Conservation (phyloP, 2,888 invertebrate genomes). For the Rhagonycha fulva region DNA sequence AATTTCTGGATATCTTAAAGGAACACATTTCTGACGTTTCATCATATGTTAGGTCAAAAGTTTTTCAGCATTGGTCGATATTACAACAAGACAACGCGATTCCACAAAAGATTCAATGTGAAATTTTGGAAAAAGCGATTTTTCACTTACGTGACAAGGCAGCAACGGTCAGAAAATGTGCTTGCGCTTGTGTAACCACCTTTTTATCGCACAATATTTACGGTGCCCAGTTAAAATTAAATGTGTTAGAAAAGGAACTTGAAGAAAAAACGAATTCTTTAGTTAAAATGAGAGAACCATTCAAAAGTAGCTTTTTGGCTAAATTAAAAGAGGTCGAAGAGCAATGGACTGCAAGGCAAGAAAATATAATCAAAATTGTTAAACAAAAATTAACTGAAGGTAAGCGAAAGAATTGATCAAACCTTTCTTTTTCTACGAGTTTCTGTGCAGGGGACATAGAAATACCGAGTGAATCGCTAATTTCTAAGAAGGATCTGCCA, state of each 20-base stretch:
- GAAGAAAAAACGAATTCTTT: slow-evolving; percentile 57
- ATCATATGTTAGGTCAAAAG: slow-evolving; percentile 85
- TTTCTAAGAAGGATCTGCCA: slow-evolving; percentile 22
- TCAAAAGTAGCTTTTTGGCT: slow-evolving; percentile 63
- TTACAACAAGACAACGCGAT: slow-evolving; percentile 80
- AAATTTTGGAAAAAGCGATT: slow-evolving; percentile 68
- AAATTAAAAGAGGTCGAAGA: slow-evolving; percentile 51
- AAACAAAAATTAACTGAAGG: slow-evolving; percentile 51
- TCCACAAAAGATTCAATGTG: slow-evolving; percentile 71
- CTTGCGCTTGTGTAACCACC: slow-evolving; percentile 75
- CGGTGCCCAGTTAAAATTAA: slow-evolving; percentile 67
- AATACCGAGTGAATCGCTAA: slow-evolving; percentile 3
- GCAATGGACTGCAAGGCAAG: slow-evolving; percentile 60
- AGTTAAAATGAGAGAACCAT: slow-evolving; percentile 54
- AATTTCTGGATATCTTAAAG: slow-evolving; percentile 77
- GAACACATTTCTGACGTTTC: slow-evolving; percentile 85
- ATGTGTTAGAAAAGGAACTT: slow-evolving; percentile 63
- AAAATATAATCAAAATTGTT: slow-evolving; percentile 58
- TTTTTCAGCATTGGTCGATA: slow-evolving; percentile 80
- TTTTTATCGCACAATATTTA: slow-evolving; percentile 87
- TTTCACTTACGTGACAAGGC: slow-evolving; percentile 82
- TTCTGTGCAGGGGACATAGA: neutral
- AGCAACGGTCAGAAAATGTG: slow-evolving; percentile 82
- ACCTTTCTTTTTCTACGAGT: neutral
- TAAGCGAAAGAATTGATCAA: neutral